Conservation (phyloP, 2,888 invertebrate species). For the Baronia brevicornis region DNA sequence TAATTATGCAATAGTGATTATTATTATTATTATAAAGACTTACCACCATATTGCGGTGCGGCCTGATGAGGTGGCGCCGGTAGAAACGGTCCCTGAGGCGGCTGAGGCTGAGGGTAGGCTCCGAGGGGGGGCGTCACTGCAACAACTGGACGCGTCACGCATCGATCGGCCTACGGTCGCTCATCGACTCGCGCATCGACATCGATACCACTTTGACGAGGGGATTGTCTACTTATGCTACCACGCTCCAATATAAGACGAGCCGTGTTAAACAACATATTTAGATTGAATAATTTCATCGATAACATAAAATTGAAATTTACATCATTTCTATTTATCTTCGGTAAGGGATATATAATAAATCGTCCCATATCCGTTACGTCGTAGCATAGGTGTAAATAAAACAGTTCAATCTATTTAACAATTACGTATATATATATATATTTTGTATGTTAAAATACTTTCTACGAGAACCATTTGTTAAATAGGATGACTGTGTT, state of each 20-base stretch:
- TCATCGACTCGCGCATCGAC: slow-evolving; percentile 19
- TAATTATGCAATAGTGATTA: too few relatives aligned
- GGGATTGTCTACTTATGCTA: background rate
- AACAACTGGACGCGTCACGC: slow-evolving; percentile 47
- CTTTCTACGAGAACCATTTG: slow-evolving; percentile 2
- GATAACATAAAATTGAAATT: too few relatives aligned
- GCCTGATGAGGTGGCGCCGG: slow-evolving; percentile 80
- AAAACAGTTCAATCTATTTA: slow-evolving; percentile 11
- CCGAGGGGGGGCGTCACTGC: slow-evolving; percentile 71
- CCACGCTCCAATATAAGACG: slow-evolving; percentile 1
- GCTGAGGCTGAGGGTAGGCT: slow-evolving; percentile 77
- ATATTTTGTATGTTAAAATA: background rate
- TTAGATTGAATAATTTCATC: too few relatives aligned
- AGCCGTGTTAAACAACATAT: too few relatives aligned
- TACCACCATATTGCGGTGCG: slow-evolving; percentile 70
- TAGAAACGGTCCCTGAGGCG: slow-evolving; percentile 77
- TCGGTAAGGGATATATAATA: too few relatives aligned
- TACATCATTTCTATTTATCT: too few relatives aligned
- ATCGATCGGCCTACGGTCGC: slow-evolving; percentile 11
- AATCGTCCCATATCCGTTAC: background rate
- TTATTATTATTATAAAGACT: slow-evolving; percentile 15
- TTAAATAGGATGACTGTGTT: slow-evolving; percentile 8
- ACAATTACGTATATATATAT: slow-evolving; percentile 4
- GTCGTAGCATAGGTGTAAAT: background rate
- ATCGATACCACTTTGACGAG: slow-evolving; percentile 17